Conservation (phyloP, 2,113 vertebrate genomes). For the Alces alces region DNA sequence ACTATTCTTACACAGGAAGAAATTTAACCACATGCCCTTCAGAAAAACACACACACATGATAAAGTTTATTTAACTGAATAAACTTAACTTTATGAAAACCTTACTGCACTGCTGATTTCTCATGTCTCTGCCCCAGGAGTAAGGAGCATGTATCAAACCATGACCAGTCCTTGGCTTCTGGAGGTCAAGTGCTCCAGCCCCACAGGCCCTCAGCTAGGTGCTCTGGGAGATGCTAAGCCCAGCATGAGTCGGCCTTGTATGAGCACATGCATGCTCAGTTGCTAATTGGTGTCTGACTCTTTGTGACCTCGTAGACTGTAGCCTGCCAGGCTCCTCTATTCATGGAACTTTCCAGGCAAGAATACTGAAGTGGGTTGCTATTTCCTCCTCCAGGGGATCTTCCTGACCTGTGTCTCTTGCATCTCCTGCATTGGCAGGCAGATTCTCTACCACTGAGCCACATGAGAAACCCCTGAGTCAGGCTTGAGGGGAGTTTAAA, state of each 20-base stretch:
- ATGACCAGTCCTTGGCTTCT: background rate
- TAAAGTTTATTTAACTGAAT: background rate
- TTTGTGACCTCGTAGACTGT: background rate
- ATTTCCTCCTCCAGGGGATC: background rate
- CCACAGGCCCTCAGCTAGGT: background rate
- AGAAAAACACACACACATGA: background rate
- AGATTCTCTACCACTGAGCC: background rate
- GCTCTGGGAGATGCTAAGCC: background rate
- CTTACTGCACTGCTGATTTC: background rate
- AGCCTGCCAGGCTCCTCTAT: background rate
- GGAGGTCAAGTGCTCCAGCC: background rate
- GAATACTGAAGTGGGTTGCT: background rate
- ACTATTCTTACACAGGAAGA: constrained; percentile 17
- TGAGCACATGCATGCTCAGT: background rate
- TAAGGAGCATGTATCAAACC: background rate
- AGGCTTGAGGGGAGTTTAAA: background rate
- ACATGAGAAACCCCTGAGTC: background rate
- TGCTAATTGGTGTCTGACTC: background rate
- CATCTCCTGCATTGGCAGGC: background rate
- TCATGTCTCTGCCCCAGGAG: background rate
- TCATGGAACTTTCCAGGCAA: background rate
- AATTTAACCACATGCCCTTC: background rate
- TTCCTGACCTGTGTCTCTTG: background rate
- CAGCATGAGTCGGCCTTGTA: background rate
- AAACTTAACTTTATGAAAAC: background rate